phyloP scores from a whole-genome alignment of 1,140 invertebrate genomes.

The Temnothorax longispinosus region DNA sequence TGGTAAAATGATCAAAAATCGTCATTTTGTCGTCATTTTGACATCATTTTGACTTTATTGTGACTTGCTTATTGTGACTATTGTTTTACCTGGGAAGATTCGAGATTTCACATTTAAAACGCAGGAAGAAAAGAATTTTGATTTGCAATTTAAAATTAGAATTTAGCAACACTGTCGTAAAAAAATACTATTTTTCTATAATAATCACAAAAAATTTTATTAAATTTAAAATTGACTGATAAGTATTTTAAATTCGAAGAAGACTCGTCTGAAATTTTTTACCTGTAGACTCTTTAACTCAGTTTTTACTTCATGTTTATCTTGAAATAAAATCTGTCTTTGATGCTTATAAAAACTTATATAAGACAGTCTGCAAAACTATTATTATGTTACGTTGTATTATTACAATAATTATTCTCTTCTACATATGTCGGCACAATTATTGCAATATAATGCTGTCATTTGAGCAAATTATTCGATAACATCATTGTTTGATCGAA shows the following conservation, averaged over 20 bases:
- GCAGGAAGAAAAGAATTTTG: background rate
- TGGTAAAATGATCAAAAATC: too few species aligned
- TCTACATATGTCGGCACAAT: background rate
- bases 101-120: background rate
- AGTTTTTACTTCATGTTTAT: background rate
- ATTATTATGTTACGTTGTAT: background rate
- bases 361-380: background rate
- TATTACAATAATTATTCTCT: conserved; percentile 18
- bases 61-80: too few species aligned
- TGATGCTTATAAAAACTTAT: background rate
- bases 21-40: too few species aligned
- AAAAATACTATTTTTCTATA: background rate
- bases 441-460: background rate
- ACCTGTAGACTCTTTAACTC: background rate
- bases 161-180: background rate
- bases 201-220: background rate
- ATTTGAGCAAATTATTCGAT: conserved; percentile 3
- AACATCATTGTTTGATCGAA: background rate
- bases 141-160: background rate
- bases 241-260: background rate
- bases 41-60: too few species aligned
- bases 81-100: too few species aligned
- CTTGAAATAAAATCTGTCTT: background rate
- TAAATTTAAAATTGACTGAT: background rate
- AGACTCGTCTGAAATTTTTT: background rate